Percentiles rank a stretch among this genome's conserved stretches.
Evolutionary conservation across 2,888 invertebrate genomes (phyloP).

Genomic region (Trachelus tabidus): DNA sequence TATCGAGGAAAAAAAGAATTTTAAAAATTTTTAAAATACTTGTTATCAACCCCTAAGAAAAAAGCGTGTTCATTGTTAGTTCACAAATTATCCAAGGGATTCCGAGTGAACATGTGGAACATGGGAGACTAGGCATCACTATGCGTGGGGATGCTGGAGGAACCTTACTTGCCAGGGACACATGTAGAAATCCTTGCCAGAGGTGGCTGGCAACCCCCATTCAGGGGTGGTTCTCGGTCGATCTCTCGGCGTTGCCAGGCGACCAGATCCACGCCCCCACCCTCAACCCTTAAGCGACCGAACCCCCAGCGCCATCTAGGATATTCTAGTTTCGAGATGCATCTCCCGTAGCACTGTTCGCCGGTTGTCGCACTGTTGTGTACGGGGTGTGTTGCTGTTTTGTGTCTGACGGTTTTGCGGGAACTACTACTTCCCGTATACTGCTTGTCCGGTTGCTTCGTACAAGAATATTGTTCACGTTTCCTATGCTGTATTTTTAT

Average conservation of each 20-base stretch:
- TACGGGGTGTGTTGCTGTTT: constrained; percentile 9
- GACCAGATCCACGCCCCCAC: constrained; percentile 50
- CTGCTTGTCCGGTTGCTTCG: not conserved
- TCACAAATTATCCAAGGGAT: too few relatives aligned
- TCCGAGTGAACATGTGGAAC: too few relatives aligned
- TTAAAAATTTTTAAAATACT: too few relatives aligned
- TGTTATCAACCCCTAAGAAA: too few relatives aligned
- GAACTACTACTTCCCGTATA: not conserved
- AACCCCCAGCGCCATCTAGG: not conserved
- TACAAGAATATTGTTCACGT: too few relatives aligned
- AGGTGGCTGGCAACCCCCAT: not conserved
- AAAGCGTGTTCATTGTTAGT: too few relatives aligned
- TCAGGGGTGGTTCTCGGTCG: constrained; percentile 57
- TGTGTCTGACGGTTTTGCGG: constrained; percentile 9
- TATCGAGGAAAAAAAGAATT: too few relatives aligned
- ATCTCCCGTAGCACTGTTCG: not conserved
- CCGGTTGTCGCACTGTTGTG: not conserved
- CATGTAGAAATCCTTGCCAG: not conserved
- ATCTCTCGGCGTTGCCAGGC: constrained; percentile 64
- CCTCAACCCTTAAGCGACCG: constrained; percentile 39
- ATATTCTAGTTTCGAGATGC: not conserved
- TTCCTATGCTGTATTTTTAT: too few relatives aligned
- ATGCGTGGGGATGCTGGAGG: too few relatives aligned
- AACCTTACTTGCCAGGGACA: not conserved
- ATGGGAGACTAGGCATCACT: too few relatives aligned